phyloP scores from a whole-genome alignment of 2,888 invertebrate genomes.

The Pseudanteris insignis region DNA sequence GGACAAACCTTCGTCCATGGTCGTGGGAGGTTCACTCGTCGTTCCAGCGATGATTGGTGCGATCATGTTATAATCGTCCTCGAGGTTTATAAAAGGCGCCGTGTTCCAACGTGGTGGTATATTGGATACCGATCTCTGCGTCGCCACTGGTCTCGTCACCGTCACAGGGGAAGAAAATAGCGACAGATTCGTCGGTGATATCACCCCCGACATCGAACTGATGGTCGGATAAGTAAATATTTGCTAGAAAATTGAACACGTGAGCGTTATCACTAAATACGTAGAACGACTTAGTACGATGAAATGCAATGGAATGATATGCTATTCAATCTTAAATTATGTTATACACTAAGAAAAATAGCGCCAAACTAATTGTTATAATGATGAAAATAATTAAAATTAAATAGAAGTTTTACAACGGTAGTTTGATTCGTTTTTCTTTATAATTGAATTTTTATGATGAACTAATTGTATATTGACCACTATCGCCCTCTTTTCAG shows the following conservation, averaged over 20 bases:
- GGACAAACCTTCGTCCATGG: conserved; percentile 63
- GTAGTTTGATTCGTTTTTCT: too few relatives aligned
- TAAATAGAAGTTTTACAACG: too few relatives aligned
- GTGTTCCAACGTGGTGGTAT: conserved; percentile 82
- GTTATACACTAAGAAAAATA: too few relatives aligned
- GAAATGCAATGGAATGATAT: too few relatives aligned
- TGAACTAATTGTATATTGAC: too few relatives aligned
- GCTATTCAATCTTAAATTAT: too few relatives aligned
- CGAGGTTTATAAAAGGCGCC: conserved; percentile 84
- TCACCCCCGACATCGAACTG: conserved; percentile 87
- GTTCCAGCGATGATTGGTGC: conserved; percentile 75
- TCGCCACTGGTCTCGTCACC: conserved; percentile 76
- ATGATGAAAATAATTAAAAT: conserved; percentile 1
- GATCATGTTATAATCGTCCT: conserved; percentile 96
- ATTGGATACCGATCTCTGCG: conserved; percentile 70
- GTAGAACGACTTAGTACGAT: too few relatives aligned
- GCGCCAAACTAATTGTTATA: not conserved
- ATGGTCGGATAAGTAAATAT: conserved; percentile 90
- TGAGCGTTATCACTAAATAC: too few relatives aligned
- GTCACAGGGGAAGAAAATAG: conserved; percentile 78
- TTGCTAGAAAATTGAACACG: conserved; percentile 76
- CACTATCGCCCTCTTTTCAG: too few relatives aligned
- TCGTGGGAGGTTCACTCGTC: conserved; percentile 60
- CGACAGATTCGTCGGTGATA: conserved; percentile 88
- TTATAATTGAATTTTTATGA: too few relatives aligned